A percentile compares a stretch with the other conserved stretches of the same genome.
phyloP scores from a whole-genome alignment of 2,888 invertebrate species.

The Brenthis hecate region DNA sequence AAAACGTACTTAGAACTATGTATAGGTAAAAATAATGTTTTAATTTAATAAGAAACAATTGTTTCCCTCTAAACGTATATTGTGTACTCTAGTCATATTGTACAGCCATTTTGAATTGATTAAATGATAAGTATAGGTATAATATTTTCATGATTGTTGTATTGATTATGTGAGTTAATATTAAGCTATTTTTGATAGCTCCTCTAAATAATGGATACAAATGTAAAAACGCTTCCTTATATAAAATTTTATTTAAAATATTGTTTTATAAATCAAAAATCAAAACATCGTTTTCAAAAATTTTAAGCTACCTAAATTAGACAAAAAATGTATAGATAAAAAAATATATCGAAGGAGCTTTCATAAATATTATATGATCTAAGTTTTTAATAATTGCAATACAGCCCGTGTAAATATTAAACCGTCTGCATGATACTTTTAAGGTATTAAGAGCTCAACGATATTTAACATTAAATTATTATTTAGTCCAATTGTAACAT shows the following conservation, averaged over 20 bases:
- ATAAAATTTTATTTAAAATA: neutral
- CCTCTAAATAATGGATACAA: conserved; percentile 12
- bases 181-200: conserved; percentile 35
- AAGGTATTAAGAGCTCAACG: conserved; percentile 77
- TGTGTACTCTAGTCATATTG: conserved; percentile 77
- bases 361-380: conserved; percentile 44
- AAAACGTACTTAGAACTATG: conserved; percentile 47
- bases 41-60: conserved; percentile 56
- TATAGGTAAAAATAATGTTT: conserved; percentile 71
- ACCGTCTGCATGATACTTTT: conserved; percentile 70
- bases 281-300: no score
- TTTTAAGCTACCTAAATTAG: neutral
- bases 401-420: conserved; percentile 67
- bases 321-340: conserved; percentile 14
- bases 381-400: conserved; percentile 45
- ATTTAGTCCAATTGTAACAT: conserved; percentile 59
- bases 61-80: conserved; percentile 60
- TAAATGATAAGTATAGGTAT: conserved; percentile 52
- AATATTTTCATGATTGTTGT: conserved; percentile 70
- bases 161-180: conserved; percentile 42
- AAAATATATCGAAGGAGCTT: conserved; percentile 43
- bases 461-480: conserved; percentile 66
- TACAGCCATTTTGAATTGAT: conserved; percentile 69
- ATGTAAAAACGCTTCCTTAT: neutral
- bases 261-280: neutral